A percentile compares a stretch with the other conserved stretches of the same genome.
phyloP scores from a whole-genome alignment of 2,888 invertebrate genomes.

The Ellobium chinense region DNA sequence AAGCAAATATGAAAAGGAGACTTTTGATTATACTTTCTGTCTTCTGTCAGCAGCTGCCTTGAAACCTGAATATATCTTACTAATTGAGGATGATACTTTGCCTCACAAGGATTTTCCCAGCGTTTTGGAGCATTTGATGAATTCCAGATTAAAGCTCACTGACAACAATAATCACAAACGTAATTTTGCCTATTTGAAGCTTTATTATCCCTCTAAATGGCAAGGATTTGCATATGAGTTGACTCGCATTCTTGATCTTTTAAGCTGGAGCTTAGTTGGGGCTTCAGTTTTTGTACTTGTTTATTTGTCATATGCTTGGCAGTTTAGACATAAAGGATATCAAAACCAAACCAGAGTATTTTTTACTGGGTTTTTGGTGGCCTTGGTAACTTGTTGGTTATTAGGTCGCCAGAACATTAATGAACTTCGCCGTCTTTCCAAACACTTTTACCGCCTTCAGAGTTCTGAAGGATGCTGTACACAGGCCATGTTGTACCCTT shows the following conservation, averaged over 20 bases:
- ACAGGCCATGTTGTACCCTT: constrained; percentile 74
- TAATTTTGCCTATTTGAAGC: constrained; percentile 67
- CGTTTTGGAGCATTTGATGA: constrained; percentile 60
- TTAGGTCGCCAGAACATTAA: constrained; percentile 70
- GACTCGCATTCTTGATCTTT: constrained; percentile 65
- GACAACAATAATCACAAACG: background rate
- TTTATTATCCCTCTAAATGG: constrained; percentile 76
- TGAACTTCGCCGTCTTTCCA: constrained; percentile 65
- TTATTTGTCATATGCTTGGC: background rate
- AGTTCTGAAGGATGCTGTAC: constrained; percentile 75
- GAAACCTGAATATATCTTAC: constrained; percentile 63
- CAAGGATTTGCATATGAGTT: constrained; percentile 67
- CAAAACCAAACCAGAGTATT: constrained; percentile 21
- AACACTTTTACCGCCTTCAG: constrained; percentile 62
- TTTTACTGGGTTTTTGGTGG: constrained; percentile 50
- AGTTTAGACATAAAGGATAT: background rate
- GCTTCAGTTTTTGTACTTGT: constrained; percentile 33
- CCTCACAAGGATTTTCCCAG: constrained; percentile 62
- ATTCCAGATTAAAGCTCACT: constrained; percentile 29
- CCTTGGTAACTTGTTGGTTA: constrained; percentile 53
- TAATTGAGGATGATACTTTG: constrained; percentile 76
- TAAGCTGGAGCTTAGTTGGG: constrained; percentile 61
- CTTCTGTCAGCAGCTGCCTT: constrained; percentile 62
- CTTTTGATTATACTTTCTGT: constrained; percentile 74
- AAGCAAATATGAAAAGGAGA: constrained; percentile 66